These are phyloP conservation scores for Gymnarchus niloticus DNA, from an alignment of 2,113 vertebrate species.

Conservation along the genomic window DNA sequence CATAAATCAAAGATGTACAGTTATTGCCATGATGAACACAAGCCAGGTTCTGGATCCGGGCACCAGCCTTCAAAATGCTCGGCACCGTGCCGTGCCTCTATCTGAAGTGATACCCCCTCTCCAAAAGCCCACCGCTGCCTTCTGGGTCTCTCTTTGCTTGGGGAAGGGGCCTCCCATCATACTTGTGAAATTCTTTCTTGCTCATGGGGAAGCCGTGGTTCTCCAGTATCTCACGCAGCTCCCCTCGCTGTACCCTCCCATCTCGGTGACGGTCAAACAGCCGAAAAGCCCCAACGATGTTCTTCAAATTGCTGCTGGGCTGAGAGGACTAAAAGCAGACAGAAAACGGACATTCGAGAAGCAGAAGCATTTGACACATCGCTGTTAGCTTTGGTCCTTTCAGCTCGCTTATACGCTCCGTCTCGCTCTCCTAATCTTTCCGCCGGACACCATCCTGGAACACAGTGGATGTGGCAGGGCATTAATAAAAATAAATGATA, in stretches of 20 bases:
- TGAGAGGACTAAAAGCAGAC: slow-evolving; percentile 27
- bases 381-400: slow-evolving; percentile 28
- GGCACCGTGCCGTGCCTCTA: neutral
- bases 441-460: neutral
- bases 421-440: slow-evolving; percentile 31
- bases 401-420: slow-evolving; percentile 29
- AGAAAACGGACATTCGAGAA: neutral
- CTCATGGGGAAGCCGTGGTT: slow-evolving; percentile 52
- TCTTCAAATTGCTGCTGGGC: slow-evolving; percentile 59
- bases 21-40: neutral
- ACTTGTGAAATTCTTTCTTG: slow-evolving; percentile 53
- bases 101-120: neutral
- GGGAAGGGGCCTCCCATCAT: slow-evolving; percentile 26
- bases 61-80: neutral
- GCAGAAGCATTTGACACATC: slow-evolving; percentile 37
- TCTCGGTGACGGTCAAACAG: slow-evolving; percentile 50
- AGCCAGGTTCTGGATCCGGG: neutral
- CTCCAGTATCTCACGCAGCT: slow-evolving; percentile 47
- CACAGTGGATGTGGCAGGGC: neutral
- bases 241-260: slow-evolving; percentile 40
- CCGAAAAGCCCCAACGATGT: slow-evolving; percentile 48
- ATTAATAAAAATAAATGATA: slow-evolving; percentile 17
- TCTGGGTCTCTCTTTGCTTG: neutral
- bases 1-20: slow-evolving; percentile 22
- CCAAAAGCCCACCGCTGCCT: neutral